These are phyloP conservation scores for Aselliscus stoliczkanus DNA, from an alignment of 2,797 vertebrate species.

Conservation along the genomic window DNA sequence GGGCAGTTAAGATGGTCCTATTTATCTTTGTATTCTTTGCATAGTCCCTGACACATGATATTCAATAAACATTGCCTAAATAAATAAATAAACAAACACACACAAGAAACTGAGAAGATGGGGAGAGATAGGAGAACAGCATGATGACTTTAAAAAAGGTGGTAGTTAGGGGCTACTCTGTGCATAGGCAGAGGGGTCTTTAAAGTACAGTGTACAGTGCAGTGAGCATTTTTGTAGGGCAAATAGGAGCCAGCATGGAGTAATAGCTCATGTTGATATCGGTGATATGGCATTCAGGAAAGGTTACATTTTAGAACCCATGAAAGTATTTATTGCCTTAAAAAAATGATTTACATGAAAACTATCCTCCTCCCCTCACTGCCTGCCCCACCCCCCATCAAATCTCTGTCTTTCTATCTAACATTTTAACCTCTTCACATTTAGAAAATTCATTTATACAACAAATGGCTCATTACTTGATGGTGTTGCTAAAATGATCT, in stretches of 20 bases:
- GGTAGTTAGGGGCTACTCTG: not conserved
- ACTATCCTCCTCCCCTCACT: not conserved
- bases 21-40: not conserved
- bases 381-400: too few species aligned
- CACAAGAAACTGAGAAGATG: not conserved
- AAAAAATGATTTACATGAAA: conserved; percentile 53
- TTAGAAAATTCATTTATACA: conserved; percentile 37
- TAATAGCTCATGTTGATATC: conserved; percentile 26
- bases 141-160: not conserved
- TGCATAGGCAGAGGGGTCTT: not conserved
- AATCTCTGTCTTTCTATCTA: not conserved
- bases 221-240: conserved; percentile 39
- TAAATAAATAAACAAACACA: not conserved
- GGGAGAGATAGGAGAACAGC: not conserved
- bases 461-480: conserved; percentile 13
- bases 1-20: not conserved
- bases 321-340: conserved; percentile 34
- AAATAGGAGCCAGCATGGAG: conserved; percentile 44
- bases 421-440: not conserved
- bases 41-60: not conserved
- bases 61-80: not conserved
- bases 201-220: not conserved
- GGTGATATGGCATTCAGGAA: conserved; percentile 47
- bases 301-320: conserved; percentile 44
- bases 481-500: not conserved